These are phyloP conservation scores for Enoplosus armatus DNA, from an alignment of 2,797 vertebrate species.

Conservation along the genomic window DNA sequence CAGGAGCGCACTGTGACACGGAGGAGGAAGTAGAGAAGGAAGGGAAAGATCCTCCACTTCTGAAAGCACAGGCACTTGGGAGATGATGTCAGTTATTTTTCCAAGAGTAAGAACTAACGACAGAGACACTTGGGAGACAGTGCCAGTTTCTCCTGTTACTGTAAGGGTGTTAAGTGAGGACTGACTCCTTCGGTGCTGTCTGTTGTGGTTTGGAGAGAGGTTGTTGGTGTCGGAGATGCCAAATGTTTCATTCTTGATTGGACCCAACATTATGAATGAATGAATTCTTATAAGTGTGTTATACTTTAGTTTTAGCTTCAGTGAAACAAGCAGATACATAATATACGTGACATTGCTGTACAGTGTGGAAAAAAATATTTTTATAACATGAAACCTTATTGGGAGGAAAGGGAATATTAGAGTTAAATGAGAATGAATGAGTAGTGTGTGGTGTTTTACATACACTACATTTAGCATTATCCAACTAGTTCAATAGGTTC, in stretches of 20 bases:
- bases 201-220: background rate
- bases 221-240: background rate
- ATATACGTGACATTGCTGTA: background rate
- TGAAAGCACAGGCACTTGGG: constrained; percentile 45
- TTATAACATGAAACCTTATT: background rate
- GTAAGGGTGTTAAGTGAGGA: constrained; percentile 30
- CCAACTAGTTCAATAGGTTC: background rate
- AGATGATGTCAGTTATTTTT: constrained; percentile 58
- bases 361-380: background rate
- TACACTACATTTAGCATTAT: background rate
- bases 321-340: background rate
- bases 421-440: background rate
- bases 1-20: constrained; percentile 68
- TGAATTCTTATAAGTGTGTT: background rate
- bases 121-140: constrained; percentile 41
- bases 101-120: constrained; percentile 19
- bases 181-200: constrained; percentile 18
- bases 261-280: too few relatives aligned
- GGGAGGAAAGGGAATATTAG: background rate
- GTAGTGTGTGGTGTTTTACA: background rate
- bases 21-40: constrained; percentile 64
- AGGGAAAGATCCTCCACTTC: constrained; percentile 52
- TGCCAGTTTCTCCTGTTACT: constrained; percentile 56
- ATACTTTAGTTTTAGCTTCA: background rate
- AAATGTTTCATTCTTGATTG: background rate